Conservation (phyloP, 2,888 invertebrate species). For the Hyposoter dolosus region DNA sequence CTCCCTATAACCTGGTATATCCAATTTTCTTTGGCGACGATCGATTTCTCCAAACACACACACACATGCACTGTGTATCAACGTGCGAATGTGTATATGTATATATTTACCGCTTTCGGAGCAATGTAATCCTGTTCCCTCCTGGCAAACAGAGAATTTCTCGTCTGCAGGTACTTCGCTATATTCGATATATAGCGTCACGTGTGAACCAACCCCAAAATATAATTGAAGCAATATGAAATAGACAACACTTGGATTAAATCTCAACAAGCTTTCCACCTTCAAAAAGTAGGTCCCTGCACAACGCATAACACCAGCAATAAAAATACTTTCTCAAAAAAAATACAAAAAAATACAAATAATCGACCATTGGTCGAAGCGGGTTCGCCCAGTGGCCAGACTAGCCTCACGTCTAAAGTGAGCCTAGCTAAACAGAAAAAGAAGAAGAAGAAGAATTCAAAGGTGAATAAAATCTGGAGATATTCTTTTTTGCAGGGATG, state of each 20-base stretch:
- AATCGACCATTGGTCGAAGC: too few relatives aligned
- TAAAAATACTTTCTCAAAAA: too few relatives aligned
- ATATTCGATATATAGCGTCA: constrained; percentile 8
- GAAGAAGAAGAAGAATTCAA: neutral
- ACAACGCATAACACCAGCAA: too few relatives aligned
- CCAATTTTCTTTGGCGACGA: constrained; percentile 69
- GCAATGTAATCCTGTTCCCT: constrained; percentile 38
- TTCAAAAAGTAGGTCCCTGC: too few relatives aligned
- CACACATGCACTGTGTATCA: neutral
- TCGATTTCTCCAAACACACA: constrained; percentile 67
- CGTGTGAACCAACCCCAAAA: constrained; percentile 20
- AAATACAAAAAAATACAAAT: too few relatives aligned
- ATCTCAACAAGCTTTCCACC: constrained; percentile 5
- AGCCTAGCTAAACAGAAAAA: too few relatives aligned
- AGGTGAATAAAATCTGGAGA: neutral
- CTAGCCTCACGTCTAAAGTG: too few relatives aligned
- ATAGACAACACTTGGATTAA: constrained; percentile 6
- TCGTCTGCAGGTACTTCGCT: constrained; percentile 16
- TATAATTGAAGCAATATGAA: constrained; percentile 37
- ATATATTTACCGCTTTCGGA: constrained; percentile 1
- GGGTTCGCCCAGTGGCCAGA: too few relatives aligned
- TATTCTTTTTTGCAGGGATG: neutral
- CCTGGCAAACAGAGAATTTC: constrained; percentile 46
- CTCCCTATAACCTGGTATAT: constrained; percentile 56
- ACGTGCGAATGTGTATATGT: constrained; percentile 3